Base-by-base conservation (phyloP, 1,140 invertebrate genomes). In the Physella acuta region DNA sequence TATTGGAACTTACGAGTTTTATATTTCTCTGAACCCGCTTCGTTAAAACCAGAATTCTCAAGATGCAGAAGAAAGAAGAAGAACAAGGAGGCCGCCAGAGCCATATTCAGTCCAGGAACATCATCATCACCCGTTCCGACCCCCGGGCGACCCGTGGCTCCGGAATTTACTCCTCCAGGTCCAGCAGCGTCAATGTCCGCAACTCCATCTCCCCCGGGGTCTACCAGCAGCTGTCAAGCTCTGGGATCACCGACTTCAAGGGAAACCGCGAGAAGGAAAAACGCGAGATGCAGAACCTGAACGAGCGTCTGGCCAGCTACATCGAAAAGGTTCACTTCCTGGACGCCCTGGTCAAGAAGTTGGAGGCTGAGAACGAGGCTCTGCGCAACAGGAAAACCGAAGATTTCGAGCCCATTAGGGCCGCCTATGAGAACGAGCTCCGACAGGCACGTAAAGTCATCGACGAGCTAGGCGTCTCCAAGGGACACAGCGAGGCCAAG, bases 251-350 rank as follows among this genome's bases (percentile, higher is more conserved):
- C 26, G 78, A 77, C 49, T 84, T 88, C 64, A 80, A 84, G 60
- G 78, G 80, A 55, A 79, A 73, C 34, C 78, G 87, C 17, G 85
- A 87, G 73, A 83, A 82, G 66, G 87, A 87, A 73, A 87, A 87
- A 80, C 85, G 85, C 72, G 86, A 87, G 61, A 81, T 88, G 79
- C 82, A 83, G 69, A 86, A 87, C 64, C 73, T 88, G 70, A 88
- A 88, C 74, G 86, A 87, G 73, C 79, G 86, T 55, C 83, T 88
- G 66, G 87, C 86, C 67, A 78, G 73, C 71, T 88, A 88, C 78
- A 88, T 88, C 71, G 87, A 88, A 79, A 87, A 85, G 68, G 85
- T 86, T n/a, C 81, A 87, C 52, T 88, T 87, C 71, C 77, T 88
- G 26, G 87, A 88, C 68, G 87, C 87, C 26, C 85, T 87, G 72